Evolutionary conservation across 2,888 invertebrate genomes (phyloP).

Genomic region (Ectemnius continuus): DNA sequence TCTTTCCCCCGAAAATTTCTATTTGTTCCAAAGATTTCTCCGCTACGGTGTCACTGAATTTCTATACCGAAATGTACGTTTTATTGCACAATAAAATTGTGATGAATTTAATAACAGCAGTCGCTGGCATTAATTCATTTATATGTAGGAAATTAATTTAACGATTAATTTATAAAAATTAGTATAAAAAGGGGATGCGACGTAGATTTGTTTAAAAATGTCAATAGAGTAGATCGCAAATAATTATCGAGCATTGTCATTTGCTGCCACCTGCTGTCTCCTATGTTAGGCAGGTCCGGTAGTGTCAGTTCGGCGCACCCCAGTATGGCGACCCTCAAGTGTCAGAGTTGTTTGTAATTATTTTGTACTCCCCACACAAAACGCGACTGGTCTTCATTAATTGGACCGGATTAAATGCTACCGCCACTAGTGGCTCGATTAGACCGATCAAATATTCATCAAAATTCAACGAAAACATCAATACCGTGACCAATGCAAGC

Average conservation of each 20-base stretch:
- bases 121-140: too few species aligned
- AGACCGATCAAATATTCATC: background rate
- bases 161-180: too few species aligned
- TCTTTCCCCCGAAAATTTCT: constrained; percentile 41
- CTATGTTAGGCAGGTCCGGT: too few species aligned
- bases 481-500: constrained; percentile 1
- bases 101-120: constrained; percentile 40
- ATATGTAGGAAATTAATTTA: too few species aligned
- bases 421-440: background rate
- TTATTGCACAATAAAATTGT: constrained; percentile 64
- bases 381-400: background rate
- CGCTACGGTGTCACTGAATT: constrained; percentile 48
- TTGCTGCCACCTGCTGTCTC: too few species aligned
- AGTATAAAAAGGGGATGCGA: too few species aligned
- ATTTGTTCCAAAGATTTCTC: constrained; percentile 50
- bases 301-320: too few species aligned
- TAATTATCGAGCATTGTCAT: too few species aligned
- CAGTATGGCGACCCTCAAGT: constrained; percentile 25
- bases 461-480: constrained; percentile 5
- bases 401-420: too few species aligned
- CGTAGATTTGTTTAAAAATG: too few species aligned
- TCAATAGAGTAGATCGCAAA: too few species aligned
- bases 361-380: background rate
- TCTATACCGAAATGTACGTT: constrained; percentile 58
- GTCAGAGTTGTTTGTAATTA: constrained; percentile 14